A percentile compares a stretch with the other conserved stretches of the same genome.
Conservation (phyloP, 2,113 vertebrate species). For the Anhinga rufa region DNA sequence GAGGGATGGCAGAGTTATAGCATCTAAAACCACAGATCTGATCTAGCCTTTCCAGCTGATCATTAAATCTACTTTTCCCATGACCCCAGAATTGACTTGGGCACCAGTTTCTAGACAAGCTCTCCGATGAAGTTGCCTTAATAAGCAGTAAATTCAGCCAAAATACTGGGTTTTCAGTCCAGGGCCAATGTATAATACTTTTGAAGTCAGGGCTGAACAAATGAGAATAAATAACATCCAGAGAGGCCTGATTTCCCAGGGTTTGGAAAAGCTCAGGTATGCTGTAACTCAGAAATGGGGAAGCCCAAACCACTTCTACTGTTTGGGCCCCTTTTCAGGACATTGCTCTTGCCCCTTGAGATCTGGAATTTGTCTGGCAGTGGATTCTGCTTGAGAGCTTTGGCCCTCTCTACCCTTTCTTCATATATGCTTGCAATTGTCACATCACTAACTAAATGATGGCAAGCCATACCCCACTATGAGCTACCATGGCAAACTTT, state of each 20-base stretch:
- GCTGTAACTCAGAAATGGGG: not conserved
- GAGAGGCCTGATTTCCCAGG: not conserved
- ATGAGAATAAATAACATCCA: not conserved
- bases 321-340: not conserved
- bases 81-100: conserved; percentile 12
- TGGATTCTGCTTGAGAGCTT: not conserved
- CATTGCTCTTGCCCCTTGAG: not conserved
- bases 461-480: not conserved
- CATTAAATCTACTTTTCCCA: conserved; percentile 26
- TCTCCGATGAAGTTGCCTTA: not conserved
- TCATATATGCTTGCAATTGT: not conserved
- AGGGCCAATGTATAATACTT: not conserved
- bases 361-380: not conserved
- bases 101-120: not conserved
- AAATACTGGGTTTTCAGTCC: not conserved
- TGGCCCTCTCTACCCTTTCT: not conserved
- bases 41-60: not conserved
- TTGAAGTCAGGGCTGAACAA: not conserved
- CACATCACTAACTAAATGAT: not conserved
- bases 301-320: not conserved
- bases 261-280: not conserved
- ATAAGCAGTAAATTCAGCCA: conserved; percentile 22
- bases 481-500: not conserved
- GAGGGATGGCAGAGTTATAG: not conserved
- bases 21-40: not conserved